phyloP scores from a whole-genome alignment of 2,113 vertebrate genomes.

The Egretta garzetta region DNA sequence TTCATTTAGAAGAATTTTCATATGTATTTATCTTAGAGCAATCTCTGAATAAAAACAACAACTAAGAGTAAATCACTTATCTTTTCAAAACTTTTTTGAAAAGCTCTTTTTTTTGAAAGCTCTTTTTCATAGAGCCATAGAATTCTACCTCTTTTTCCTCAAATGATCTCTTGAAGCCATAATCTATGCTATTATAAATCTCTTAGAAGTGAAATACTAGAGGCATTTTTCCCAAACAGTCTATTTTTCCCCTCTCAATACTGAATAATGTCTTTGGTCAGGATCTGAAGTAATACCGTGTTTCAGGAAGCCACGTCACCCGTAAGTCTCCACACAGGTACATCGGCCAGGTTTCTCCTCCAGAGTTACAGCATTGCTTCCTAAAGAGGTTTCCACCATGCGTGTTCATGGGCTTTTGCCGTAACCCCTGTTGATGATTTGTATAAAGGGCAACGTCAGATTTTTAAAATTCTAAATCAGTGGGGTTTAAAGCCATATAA shows the following conservation, averaged over 20 bases:
- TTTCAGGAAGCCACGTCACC: not conserved
- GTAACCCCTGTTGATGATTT: not conserved
- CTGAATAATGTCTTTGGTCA: not conserved
- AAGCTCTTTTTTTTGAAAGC: not conserved
- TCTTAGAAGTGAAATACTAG: not conserved
- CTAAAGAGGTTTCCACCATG: not conserved
- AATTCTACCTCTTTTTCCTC: not conserved
- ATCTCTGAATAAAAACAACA: not conserved
- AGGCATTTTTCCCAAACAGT: not conserved
- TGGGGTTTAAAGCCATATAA: slow-evolving; percentile 5
- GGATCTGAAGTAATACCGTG: not conserved
- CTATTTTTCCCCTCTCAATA: not conserved
- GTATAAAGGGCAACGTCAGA: not conserved
- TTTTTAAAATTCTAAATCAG: not conserved
- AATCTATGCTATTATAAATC: not conserved
- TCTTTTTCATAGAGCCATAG: not conserved
- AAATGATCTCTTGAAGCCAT: not conserved
- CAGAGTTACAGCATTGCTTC: not conserved
- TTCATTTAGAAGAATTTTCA: not conserved
- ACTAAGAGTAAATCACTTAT: not conserved
- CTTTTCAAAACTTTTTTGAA: not conserved
- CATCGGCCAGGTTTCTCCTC: not conserved
- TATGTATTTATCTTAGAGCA: not conserved
- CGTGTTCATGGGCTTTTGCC: not conserved
- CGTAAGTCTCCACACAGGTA: not conserved